Base-by-base conservation (phyloP, 1,140 invertebrate species). In the Nasonia vitripennis region DNA sequence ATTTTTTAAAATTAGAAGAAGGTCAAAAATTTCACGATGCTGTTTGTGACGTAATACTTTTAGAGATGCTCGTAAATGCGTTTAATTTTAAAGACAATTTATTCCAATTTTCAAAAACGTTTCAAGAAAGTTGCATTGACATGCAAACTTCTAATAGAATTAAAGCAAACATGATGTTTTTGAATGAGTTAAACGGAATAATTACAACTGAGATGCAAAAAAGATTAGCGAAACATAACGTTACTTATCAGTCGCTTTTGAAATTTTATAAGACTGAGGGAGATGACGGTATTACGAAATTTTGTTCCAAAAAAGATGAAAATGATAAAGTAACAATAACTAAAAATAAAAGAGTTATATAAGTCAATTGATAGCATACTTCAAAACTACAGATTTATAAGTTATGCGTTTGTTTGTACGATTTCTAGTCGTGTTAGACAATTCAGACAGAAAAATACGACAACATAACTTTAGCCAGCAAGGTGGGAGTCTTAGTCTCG, bases 401-500 rank as follows among this genome's bases (percentile, higher is more conserved):
- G 23, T 68, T 68, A 37, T 81, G 27, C 55, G 9, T 70, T 70
- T 37, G 27, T 27, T 1, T 27, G 27, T 0, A 27, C 27, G 27
- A 27, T 27, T 27, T 14, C 55, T 81, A 34, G 20, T 70, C 20
- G 6, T 81, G n/a, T 12, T 70, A 41, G 31, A 3, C 31, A n/a
- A n/a, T n/a, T 62, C 81, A 0, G 85, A 86, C 4, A 45, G 85
- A 27, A 86, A 86, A 51, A 3, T 17, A 14, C 81, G 85, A 11
- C 85, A 86, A 31, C 90, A 91, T 41, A 90, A 87, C 41, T 91
- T 89, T 34, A 84, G 84, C 0, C 89, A 91, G 87, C 5, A 91
- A 20, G 88, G 87, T 62, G 74, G 91, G 41, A 92, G 84, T 78
- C 78, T 90, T 11, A 89, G 89, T 78, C 91, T 93, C 20, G 93